Base-by-base conservation (phyloP, 2,888 invertebrate genomes). In the Elegia similella region DNA sequence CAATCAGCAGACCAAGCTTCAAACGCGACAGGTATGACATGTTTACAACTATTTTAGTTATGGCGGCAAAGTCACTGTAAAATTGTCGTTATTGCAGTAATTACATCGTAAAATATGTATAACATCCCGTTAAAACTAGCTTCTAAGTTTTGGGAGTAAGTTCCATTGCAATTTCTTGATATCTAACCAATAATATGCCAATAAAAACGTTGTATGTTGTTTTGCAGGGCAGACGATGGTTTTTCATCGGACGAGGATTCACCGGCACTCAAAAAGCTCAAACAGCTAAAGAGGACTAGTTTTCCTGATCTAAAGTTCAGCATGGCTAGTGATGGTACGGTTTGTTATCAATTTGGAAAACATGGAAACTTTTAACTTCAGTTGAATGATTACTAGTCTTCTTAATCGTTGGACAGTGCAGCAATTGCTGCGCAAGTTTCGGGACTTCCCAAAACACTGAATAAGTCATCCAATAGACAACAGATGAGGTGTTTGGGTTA, bases 11-110 rank as follows among this genome's bases (percentile, higher is more conserved):
- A 69, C 72, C 78, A 68, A 83, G 79, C 81, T 80, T 82, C 78
- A 92, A 92, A 82, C 82, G 92, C 78, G 84, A 89, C 86, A 92
- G 92, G 92, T 91, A 82, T 84, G 86, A 80, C 83, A 82, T 78
- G 80, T 56, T 56, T 56, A 77, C 82, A 80, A 89, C 88, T 90
- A 88, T 63, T 67, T 70, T 77, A 73, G 82, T 83, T 90, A 90
- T 90, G 92, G 92, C 92, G 92, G 92, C 78, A 91, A 92, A 87
- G 79, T 77, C 73, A 58, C 65, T 69, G 64, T 69, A 75, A 74
- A 77, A 75, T 68, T 52, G 53, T 68, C 60, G 57, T 52, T 66
- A 61, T 53, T 56, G 55, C 32, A 55, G 55, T 61, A 64, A 44
- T 65, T 58, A 59, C 63, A 38, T 46, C 8, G 44, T 54, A 63